A percentile compares a stretch with the other conserved stretches of the same genome.
phyloP scores from a whole-genome alignment of 1,140 invertebrate species.

The Mesaphorura yosii region DNA sequence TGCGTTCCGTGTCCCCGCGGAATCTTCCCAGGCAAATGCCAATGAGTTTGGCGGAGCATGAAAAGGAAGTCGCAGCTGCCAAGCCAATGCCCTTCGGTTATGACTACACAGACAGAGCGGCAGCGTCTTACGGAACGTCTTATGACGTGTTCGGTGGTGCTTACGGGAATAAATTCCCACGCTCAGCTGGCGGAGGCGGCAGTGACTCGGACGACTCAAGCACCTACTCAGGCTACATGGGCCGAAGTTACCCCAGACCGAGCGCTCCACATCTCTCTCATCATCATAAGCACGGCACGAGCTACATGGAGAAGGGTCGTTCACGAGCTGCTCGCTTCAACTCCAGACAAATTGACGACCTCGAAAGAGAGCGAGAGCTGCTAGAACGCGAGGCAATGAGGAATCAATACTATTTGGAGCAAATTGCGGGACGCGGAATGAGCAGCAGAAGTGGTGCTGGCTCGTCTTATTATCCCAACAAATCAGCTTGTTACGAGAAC shows the following conservation, averaged over 20 bases:
- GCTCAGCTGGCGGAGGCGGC: slow-evolving; percentile 15
- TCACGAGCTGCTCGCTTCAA: not conserved
- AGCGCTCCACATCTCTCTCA: not conserved
- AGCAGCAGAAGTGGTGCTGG: not conserved
- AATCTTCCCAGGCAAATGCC: too few species aligned
- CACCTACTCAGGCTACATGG: slow-evolving; percentile 7
- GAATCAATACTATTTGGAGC: slow-evolving; percentile 5
- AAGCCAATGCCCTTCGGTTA: too few species aligned
- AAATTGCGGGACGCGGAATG: not conserved
- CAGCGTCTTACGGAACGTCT: too few species aligned
- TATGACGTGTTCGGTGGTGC: too few species aligned
- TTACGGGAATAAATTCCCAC: too few species aligned
- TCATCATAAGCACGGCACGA: not conserved
- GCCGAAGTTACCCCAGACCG: not conserved
- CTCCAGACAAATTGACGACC: slow-evolving; percentile 1
- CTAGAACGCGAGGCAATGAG: slow-evolving; percentile 14
- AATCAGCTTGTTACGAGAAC: slow-evolving; percentile 30
- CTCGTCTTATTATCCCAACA: slow-evolving; percentile 20
- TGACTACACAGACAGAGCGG: too few species aligned
- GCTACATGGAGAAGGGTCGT: not conserved
- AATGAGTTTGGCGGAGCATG: too few species aligned
- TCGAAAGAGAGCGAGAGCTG: slow-evolving; percentile 13
- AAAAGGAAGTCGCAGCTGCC: too few species aligned
- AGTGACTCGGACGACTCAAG: slow-evolving; percentile 30
- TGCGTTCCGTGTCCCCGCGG: too few species aligned